phyloP scores from a whole-genome alignment of 2,797 vertebrate genomes.

The Carcharodon carcharias region DNA sequence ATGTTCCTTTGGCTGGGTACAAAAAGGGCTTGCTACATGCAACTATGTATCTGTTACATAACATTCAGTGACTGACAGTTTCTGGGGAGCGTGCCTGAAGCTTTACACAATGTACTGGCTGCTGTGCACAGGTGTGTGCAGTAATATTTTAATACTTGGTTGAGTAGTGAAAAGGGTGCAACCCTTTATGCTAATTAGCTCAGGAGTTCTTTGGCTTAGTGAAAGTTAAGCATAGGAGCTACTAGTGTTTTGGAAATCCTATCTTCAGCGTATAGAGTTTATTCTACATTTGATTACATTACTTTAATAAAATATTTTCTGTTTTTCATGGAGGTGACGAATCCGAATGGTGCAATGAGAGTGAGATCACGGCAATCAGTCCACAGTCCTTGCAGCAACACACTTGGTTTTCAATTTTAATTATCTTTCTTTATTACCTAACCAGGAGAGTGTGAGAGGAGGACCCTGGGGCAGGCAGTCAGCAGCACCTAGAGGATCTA shows the following conservation, averaged over 20 bases:
- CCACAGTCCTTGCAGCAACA: not conserved
- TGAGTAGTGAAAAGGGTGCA: not conserved
- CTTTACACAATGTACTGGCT: not conserved
- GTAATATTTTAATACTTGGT: not conserved
- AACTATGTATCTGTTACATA: not conserved
- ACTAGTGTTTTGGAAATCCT: not conserved
- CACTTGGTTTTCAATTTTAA: not conserved
- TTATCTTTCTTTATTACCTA: not conserved
- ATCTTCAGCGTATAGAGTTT: not conserved
- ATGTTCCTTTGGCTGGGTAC: conserved; percentile 11
- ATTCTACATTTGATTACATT: not conserved
- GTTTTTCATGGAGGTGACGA: not conserved
- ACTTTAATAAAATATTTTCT: not conserved
- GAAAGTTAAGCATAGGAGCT: not conserved
- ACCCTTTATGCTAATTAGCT: not conserved
- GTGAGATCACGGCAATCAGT: not conserved
- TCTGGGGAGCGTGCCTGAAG: not conserved
- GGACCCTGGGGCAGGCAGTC: too few relatives aligned
- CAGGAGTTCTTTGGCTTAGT: not conserved
- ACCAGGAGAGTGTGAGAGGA: too few relatives aligned
- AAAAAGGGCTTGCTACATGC: not conserved
- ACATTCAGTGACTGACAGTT: not conserved
- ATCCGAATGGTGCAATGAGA: not conserved
- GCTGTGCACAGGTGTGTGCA: not conserved
- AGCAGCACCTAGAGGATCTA: too few relatives aligned